phyloP scores from a whole-genome alignment of 2,797 vertebrate species.

The Chrosomus eos region DNA sequence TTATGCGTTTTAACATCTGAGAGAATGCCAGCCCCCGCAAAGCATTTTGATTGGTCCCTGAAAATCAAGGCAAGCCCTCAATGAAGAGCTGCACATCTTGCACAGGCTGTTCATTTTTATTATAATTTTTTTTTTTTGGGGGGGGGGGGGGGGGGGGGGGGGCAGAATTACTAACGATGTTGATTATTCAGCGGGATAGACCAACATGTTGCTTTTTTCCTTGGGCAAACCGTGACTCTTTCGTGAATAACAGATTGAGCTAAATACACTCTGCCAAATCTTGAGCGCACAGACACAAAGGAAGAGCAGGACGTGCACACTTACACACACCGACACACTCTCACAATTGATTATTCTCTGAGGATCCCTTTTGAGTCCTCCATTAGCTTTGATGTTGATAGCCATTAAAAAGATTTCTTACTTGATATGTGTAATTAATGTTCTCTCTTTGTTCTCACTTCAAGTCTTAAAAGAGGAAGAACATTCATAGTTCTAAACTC shows the following conservation, averaged over 20 bases:
- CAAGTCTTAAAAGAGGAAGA: slow-evolving; percentile 51
- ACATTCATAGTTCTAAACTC: slow-evolving; percentile 56
- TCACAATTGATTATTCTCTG: slow-evolving; percentile 58
- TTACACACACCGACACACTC: slow-evolving; percentile 28
- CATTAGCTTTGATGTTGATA: slow-evolving; percentile 74
- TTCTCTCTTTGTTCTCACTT: slow-evolving; percentile 71
- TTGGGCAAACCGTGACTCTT: slow-evolving; percentile 57
- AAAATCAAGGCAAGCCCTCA: slow-evolving; percentile 64
- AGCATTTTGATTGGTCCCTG: slow-evolving; percentile 66
- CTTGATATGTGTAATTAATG: slow-evolving; percentile 75
- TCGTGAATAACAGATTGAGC: slow-evolving; percentile 59
- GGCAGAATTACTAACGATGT: slow-evolving; percentile 68
- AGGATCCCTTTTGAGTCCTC: slow-evolving; percentile 68
- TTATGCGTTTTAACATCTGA: slow-evolving; percentile 75
- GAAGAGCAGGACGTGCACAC: neutral
- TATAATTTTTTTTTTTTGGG: too few relatives aligned
- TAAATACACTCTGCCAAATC: slow-evolving; percentile 54
- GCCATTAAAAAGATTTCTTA: slow-evolving; percentile 71
- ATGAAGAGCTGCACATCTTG: slow-evolving; percentile 65
- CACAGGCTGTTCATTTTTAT: slow-evolving; percentile 71
- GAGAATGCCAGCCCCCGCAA: slow-evolving; percentile 63
- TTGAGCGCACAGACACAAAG: slow-evolving; percentile 36
- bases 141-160: slow-evolving; percentile 48
- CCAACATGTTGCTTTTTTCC: slow-evolving; percentile 66
- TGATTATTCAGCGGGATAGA: slow-evolving; percentile 68